phyloP scores from a whole-genome alignment of 53 echinoderm and acorn worm genomes.

The Glandiceps talaboti region DNA sequence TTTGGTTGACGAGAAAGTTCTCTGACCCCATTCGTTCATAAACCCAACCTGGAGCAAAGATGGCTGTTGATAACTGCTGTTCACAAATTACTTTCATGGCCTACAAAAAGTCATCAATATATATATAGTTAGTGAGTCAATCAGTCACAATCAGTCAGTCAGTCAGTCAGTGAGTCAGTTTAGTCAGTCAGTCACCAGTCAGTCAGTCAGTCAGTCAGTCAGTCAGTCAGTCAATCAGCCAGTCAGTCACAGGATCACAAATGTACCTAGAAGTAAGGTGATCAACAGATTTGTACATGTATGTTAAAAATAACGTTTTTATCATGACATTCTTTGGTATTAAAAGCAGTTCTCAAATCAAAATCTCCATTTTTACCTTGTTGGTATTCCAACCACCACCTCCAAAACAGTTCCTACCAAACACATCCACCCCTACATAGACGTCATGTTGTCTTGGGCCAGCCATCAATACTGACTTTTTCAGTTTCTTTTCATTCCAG shows the following conservation, averaged over 20 bases:
- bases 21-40: conserved; percentile 52
- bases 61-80: conserved; percentile 63
- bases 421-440: conserved; percentile 90
- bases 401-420: conserved; percentile 83
- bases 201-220: no score
- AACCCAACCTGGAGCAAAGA: conserved; percentile 98
- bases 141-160: no score
- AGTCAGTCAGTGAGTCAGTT: no score
- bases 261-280: no score
- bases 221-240: no score
- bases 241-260: no score
- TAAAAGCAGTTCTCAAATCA: no score
- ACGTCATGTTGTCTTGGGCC: conserved; percentile 59
- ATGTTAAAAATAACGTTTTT: no score
- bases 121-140: no score
- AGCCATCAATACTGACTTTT: conserved; percentile 34
- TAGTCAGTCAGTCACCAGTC: no score
- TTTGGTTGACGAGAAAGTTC: conserved; percentile 59
- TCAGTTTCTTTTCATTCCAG: conserved; percentile 76
- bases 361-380: conserved; percentile 61
- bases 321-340: no score
- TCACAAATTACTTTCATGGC: conserved; percentile 72
- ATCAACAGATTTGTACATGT: no score
- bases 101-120: conserved; percentile 28
- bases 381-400: conserved; percentile 92